These are phyloP conservation scores for Neuroscelio doddi DNA, from an alignment of 2,888 invertebrate species.

Conservation along the genomic window DNA sequence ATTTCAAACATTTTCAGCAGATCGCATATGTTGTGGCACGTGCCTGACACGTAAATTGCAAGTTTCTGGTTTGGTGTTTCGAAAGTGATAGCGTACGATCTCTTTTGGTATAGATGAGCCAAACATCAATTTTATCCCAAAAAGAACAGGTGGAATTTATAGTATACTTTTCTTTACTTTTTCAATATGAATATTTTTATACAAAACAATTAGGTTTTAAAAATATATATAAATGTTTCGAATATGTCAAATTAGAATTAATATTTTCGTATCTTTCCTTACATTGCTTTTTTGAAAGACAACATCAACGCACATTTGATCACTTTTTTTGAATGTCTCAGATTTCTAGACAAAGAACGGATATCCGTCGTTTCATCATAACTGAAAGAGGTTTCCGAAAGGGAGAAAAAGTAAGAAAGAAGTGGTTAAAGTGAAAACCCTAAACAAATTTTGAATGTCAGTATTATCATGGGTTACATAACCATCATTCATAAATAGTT, in stretches of 20 bases:
- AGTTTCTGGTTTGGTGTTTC: constrained; percentile 10
- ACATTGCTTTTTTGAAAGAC: constrained; percentile 18
- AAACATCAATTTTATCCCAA: constrained; percentile 23
- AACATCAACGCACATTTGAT: constrained; percentile 36
- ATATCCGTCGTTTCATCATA: constrained; percentile 39
- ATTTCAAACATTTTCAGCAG: constrained; percentile 38
- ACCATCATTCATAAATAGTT: background rate
- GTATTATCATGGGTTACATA: constrained; percentile 6
- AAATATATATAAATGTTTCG: background rate
- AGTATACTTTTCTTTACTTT: too few species aligned
- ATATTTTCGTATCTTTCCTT: constrained; percentile 12
- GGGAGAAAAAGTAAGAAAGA: constrained; percentile 9
- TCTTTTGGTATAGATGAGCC: constrained; percentile 24
- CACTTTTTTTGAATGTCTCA: constrained; percentile 30
- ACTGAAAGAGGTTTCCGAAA: constrained; percentile 32
- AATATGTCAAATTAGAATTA: background rate
- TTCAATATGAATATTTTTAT: background rate
- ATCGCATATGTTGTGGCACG: constrained; percentile 49
- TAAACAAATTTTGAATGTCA: background rate
- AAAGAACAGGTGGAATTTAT: background rate
- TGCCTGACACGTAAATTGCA: constrained; percentile 50
- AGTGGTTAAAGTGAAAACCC: constrained; percentile 8
- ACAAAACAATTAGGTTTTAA: background rate
- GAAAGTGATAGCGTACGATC: constrained; percentile 27
- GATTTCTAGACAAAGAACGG: constrained; percentile 34